Evolutionary conservation across 2,797 vertebrate species (phyloP).

Genomic region (Merluccius polli): DNA sequence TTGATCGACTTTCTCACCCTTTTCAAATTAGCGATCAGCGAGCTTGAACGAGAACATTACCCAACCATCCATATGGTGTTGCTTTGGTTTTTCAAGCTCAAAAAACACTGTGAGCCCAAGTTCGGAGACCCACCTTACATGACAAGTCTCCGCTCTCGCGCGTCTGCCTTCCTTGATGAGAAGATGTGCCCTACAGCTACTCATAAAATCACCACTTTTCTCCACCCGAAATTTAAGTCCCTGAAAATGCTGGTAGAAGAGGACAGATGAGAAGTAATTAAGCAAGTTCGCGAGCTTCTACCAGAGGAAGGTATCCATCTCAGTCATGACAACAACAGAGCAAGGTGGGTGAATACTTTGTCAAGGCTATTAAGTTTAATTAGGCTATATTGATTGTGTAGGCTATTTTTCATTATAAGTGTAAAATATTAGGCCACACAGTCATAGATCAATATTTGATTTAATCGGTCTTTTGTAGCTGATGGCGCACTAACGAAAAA

Average conservation of each 20-base stretch:
- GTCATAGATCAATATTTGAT: background rate
- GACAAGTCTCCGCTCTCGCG: background rate
- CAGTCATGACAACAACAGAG: background rate
- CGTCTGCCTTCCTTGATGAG: background rate
- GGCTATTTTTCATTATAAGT: too few relatives aligned
- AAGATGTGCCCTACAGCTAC: background rate
- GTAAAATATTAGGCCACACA: too few relatives aligned
- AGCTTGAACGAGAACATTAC: background rate
- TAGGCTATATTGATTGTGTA: too few relatives aligned
- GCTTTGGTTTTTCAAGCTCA: background rate
- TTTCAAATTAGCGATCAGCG: background rate
- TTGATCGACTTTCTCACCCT: conserved; percentile 1
- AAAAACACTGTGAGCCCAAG: background rate
- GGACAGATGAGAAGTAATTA: conserved; percentile 2
- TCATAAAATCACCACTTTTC: background rate
- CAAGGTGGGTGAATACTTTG: too few relatives aligned
- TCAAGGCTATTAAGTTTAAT: too few relatives aligned
- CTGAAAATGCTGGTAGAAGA: conserved; percentile 1
- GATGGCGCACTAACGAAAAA: conserved; percentile 1
- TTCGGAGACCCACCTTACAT: background rate
- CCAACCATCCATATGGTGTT: background rate
- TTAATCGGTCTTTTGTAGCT: background rate
- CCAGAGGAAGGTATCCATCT: background rate
- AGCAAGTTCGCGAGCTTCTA: background rate
- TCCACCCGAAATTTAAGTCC: background rate